phyloP scores from a whole-genome alignment of 2,797 vertebrate genomes.

The Acanthurus lineatus region DNA sequence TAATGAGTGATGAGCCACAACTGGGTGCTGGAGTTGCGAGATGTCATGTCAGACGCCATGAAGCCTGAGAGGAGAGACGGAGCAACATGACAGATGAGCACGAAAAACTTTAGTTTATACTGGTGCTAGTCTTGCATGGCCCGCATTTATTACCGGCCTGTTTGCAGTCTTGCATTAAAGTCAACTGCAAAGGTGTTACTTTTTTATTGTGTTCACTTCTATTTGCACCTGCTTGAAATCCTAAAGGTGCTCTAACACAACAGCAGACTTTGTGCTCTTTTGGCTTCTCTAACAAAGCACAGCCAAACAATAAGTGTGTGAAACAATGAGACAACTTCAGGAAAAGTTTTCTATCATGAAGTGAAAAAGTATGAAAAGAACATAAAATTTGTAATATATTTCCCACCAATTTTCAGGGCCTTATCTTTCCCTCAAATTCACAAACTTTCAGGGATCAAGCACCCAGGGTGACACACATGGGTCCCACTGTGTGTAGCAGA shows the following conservation, averaged over 20 bases:
- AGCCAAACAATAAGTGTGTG: too few species aligned
- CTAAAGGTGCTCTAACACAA: neutral
- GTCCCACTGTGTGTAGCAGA: neutral
- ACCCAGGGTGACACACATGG: too few species aligned
- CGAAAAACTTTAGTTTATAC: neutral
- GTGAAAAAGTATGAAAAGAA: too few species aligned
- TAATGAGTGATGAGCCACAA: slow-evolving; percentile 91
- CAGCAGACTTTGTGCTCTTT: too few species aligned
- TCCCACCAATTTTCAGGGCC: too few species aligned
- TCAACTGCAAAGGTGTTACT: too few species aligned
- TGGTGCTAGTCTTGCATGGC: neutral
- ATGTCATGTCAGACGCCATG: slow-evolving; percentile 91
- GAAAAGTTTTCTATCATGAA: too few species aligned
- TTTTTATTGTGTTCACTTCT: neutral
- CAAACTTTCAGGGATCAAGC: too few species aligned
- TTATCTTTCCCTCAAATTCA: too few species aligned
- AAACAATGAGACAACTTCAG: too few species aligned
- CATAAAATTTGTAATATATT: too few species aligned
- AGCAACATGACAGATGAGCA: neutral
- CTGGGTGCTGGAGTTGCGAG: slow-evolving; percentile 90
- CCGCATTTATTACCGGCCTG: neutral
- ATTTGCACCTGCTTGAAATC: neutral
- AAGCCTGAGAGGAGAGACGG: slow-evolving; percentile 78
- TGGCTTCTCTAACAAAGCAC: too few species aligned
- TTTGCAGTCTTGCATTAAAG: neutral